These are phyloP conservation scores for Zaprionus obscuricornis DNA, from an alignment of 2,888 invertebrate species.

Conservation along the genomic window DNA sequence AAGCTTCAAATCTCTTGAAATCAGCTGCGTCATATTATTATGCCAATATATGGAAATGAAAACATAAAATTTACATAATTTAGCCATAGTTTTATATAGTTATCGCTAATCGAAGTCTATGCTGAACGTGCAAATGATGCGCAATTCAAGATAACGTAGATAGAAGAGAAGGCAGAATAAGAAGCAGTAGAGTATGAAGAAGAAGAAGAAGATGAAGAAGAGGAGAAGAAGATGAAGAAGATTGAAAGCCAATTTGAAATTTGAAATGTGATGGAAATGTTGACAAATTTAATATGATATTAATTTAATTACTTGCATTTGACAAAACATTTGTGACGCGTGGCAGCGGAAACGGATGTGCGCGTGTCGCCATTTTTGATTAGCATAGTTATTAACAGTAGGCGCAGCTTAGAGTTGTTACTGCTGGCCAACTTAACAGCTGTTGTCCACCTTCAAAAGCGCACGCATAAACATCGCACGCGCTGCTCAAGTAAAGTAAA, in stretches of 20 bases:
- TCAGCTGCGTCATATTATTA: too few species aligned
- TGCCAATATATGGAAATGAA: slow-evolving; percentile 13
- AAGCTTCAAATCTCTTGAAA: too few species aligned
- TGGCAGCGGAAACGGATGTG: slow-evolving; percentile 57
- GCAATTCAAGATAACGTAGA: slow-evolving; percentile 32
- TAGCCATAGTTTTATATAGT: slow-evolving; percentile 17
- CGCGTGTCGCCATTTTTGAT: slow-evolving; percentile 72
- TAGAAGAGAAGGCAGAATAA: too few species aligned
- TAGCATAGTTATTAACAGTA: slow-evolving; percentile 44
- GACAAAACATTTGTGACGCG: slow-evolving; percentile 60
- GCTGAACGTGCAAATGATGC: slow-evolving; percentile 40
- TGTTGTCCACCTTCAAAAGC: slow-evolving; percentile 48
- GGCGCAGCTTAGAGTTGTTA: not conserved
- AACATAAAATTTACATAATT: slow-evolving; percentile 42
- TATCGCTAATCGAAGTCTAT: slow-evolving; percentile 39
- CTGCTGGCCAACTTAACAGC: not conserved
- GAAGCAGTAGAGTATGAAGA: too few species aligned
- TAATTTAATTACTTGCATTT: slow-evolving; percentile 57
- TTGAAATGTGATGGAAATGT: slow-evolving; percentile 36
- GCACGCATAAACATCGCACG: slow-evolving; percentile 47
- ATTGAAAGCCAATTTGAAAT: slow-evolving; percentile 40
- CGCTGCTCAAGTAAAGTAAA: slow-evolving; percentile 47
- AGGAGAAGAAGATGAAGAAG: too few species aligned
- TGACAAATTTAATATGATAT: slow-evolving; percentile 56
- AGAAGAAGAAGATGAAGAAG: too few species aligned